Evolutionary conservation across 2,888 invertebrate species (phyloP).

Genomic region (Tuta absoluta): DNA sequence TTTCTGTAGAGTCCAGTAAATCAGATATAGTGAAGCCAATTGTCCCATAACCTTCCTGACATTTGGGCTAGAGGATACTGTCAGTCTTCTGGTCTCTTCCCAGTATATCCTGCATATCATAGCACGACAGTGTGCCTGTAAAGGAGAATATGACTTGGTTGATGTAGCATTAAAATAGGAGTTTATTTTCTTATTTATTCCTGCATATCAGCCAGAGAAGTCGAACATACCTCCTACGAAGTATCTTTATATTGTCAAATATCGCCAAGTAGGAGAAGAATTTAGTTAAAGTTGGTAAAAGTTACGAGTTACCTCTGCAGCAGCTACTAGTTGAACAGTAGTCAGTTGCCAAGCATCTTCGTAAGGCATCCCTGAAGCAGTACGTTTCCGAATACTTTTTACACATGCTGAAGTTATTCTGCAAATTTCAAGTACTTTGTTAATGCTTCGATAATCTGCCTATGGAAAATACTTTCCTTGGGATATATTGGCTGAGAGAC

Average conservation of each 20-base stretch:
- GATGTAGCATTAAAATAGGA: no score
- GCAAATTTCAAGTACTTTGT: slow-evolving; percentile 23
- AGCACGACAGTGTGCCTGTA: slow-evolving; percentile 90
- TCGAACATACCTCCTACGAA: no score
- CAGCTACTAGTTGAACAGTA: slow-evolving; percentile 89
- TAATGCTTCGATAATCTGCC: background rate
- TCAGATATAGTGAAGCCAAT: slow-evolving; percentile 87
- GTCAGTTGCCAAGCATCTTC: slow-evolving; percentile 92
- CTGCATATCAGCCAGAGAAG: no score
- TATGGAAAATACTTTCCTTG: background rate
- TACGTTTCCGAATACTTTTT: slow-evolving; percentile 83
- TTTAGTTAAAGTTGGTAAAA: background rate
- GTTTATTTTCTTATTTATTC: no score
- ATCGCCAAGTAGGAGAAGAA: background rate
- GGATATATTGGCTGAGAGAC: background rate
- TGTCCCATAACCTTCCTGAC: slow-evolving; percentile 84
- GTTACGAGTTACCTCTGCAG: slow-evolving; percentile 85
- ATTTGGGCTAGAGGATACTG: slow-evolving; percentile 77
- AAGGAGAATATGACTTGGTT: slow-evolving; percentile 39
- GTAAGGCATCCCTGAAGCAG: slow-evolving; percentile 81
- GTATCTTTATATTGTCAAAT: no score
- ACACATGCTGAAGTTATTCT: slow-evolving; percentile 86
- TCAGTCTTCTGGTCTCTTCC: slow-evolving; percentile 73
- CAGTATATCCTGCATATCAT: slow-evolving; percentile 88
- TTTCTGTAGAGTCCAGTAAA: slow-evolving; percentile 87